Base-by-base conservation (phyloP, 2,888 invertebrate genomes). In the Pyrocoelia pectoralis region DNA sequence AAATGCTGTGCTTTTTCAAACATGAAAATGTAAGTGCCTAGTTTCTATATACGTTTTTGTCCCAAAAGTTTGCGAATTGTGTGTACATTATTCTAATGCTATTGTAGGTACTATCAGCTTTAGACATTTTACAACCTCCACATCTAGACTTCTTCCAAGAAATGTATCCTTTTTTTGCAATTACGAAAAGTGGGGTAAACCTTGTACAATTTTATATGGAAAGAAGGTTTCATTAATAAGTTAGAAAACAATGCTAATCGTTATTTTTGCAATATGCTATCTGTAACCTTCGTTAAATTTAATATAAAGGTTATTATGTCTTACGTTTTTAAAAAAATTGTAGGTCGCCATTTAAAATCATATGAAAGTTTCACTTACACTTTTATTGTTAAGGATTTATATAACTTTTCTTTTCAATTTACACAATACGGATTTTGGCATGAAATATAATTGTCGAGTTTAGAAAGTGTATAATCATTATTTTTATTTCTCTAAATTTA, bases 91-190 rank as follows among this genome's bases (percentile, higher is more conserved):
- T 24, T 24, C 24, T 24, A 6, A 24, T 6, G 6, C 3, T 24
- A 3, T 87, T 87, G 54, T 90, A 98, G 97, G 97, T 99, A 79
- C 88, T 99, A 78, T 97, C 97, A 77, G 96, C 98, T 75, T 86
- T 96, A 85, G 98, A 99, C 86, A 98, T 99, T 83, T 88, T 99
- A 76, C 98, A 98, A 84, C 98, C 98, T 78, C 96, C 98, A 75
- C 96, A 96, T 85, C 90, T 97, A 84, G 97, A 98, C 86, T 98
- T 97, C 88, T 98, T 99, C 88, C 97, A 98, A 87, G 98, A 99
- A 93, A 97, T 99, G 97, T 98, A 96, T 93, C 93, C 93, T 94
- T 93, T 92, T 84, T 81, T 24, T 33, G 17, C 14, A 13, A 14
- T 18, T 43, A 8, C 10, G 9, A 18, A 40, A 15, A 18, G 46